Evolutionary conservation across 2,113 vertebrate species (phyloP), one percentile per base, ranked within the genome.

Genomic region (Cynopterus brachyotis): DNA sequence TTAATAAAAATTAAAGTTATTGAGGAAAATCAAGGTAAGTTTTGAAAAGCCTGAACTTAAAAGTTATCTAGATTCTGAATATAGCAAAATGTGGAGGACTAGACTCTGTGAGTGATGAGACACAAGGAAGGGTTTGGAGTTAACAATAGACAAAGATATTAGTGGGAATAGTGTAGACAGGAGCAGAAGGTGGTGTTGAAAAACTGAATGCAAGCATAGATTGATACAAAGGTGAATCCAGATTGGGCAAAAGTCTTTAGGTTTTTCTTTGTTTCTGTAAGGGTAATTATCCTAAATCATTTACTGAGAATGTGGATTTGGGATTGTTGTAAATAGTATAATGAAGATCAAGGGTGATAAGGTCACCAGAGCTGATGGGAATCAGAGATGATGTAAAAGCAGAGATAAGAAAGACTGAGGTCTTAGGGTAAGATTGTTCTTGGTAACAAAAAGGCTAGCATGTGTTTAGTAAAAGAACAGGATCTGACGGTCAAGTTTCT

Each of bases 261-360:
- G 10, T 69, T 93, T 84, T 86, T 67, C 62, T 95, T 69, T 59
- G n/a, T 76, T 89, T 92, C 87, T 88, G 15, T 89, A 72, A 91
- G 30, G 13, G 3, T 91, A 59, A 84, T 90, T 95, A 83, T 64
- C 97, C n/a, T 87, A 42, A 9, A 89, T 92, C 45, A 91, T 78
- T 90, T 72, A 80, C n/a, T 75, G 32, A 92, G 12, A 88, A 95
- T 69, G 19, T 84, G 17, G 47, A 81, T 72, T 93, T 17, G 84
- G 22, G 11, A 42, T 91, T 93, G 15, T 53, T 93, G 13, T 75
- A 96, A 67, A 35, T n/a, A 70, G 15, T 90, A 13, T 94, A 87
- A 55, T 84, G 35, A 90, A 66, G 37, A 72, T 89, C 81, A 75
- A 92, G 19, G 17, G 13, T 53, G 15, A n/a, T 91, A 84, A 76